phyloP scores from a whole-genome alignment of 2,113 vertebrate genomes.

The Campylomormyrus numenius region DNA sequence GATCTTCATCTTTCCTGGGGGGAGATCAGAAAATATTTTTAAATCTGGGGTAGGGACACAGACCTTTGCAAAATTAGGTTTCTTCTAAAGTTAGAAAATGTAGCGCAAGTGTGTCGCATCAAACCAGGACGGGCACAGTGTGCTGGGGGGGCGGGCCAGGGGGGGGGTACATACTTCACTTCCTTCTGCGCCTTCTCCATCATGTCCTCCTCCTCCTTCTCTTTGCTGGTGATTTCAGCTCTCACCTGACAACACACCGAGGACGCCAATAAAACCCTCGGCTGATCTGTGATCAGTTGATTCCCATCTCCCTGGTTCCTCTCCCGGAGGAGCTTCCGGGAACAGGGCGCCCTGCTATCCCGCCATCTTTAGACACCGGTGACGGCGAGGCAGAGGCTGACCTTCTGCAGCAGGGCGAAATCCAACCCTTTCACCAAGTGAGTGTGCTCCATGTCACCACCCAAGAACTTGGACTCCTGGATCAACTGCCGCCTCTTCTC shows the following conservation, averaged over 20 bases:
- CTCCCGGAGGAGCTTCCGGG: background rate
- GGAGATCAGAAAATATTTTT: constrained; percentile 16
- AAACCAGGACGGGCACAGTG: background rate
- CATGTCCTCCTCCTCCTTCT: constrained; percentile 93
- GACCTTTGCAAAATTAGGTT: background rate
- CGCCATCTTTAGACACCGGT: background rate
- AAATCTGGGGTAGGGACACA: background rate
- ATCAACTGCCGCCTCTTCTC: constrained; percentile 96
- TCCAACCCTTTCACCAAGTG: constrained; percentile 99
- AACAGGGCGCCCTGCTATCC: background rate
- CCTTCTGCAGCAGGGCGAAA: constrained; percentile 95
- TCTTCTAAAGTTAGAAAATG: background rate
- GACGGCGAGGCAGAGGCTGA: constrained; percentile 37
- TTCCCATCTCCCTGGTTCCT: background rate
- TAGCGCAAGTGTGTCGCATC: background rate
- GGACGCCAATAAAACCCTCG: background rate
- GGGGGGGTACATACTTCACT: constrained; percentile 71
- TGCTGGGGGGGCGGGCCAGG: too few relatives aligned
- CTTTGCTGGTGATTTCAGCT: constrained; percentile 95
- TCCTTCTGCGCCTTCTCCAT: constrained; percentile 97
- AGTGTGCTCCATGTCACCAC: constrained; percentile 99
- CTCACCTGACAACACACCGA: constrained; percentile 67
- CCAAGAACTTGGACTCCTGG: constrained; percentile 98
- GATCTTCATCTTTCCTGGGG: constrained; percentile 89
- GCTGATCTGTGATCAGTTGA: too few relatives aligned